A percentile compares a stretch with the other conserved stretches of the same genome.
These are phyloP conservation scores for Arctocebus calabarensis DNA, from an alignment of 2,797 vertebrate genomes.

Conservation along the genomic window DNA sequence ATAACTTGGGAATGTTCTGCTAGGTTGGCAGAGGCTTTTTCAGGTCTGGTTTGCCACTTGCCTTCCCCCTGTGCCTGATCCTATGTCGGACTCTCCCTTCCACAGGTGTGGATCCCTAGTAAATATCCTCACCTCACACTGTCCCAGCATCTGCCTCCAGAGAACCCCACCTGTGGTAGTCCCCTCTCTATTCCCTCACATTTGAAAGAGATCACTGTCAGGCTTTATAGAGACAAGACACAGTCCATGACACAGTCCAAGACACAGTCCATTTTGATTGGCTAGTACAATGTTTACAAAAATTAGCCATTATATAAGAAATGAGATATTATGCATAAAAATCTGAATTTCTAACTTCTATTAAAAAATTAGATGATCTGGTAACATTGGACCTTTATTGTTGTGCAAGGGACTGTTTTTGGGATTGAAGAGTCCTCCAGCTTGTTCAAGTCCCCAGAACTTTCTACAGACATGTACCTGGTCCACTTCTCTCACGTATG, in stretches of 20 bases:
- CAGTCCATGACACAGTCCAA: not conserved
- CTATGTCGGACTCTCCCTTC: not conserved
- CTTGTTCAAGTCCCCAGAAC: not conserved
- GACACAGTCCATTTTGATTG: not conserved
- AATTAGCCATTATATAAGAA: not conserved
- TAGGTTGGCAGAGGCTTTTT: not conserved
- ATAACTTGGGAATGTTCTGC: not conserved
- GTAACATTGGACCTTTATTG: not conserved
- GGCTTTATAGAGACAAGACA: not conserved
- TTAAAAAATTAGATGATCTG: not conserved
- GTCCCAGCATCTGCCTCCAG: not conserved
- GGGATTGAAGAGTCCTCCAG: not conserved
- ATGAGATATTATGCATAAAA: not conserved
- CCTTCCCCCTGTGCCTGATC: not conserved
- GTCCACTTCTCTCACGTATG: not conserved
- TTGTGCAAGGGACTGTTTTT: not conserved
- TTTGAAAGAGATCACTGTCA: not conserved
- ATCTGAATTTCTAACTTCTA: not conserved
- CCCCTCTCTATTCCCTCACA: not conserved
- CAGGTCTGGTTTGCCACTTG: not conserved
- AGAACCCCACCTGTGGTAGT: not conserved
- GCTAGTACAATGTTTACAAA: not conserved
- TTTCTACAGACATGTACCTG: not conserved
- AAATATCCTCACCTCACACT: not conserved
- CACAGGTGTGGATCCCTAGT: not conserved